A percentile compares a stretch with the other conserved stretches of the same genome.
Evolutionary conservation across 1,140 invertebrate genomes (phyloP).

Genomic region (Papilio polytes): DNA sequence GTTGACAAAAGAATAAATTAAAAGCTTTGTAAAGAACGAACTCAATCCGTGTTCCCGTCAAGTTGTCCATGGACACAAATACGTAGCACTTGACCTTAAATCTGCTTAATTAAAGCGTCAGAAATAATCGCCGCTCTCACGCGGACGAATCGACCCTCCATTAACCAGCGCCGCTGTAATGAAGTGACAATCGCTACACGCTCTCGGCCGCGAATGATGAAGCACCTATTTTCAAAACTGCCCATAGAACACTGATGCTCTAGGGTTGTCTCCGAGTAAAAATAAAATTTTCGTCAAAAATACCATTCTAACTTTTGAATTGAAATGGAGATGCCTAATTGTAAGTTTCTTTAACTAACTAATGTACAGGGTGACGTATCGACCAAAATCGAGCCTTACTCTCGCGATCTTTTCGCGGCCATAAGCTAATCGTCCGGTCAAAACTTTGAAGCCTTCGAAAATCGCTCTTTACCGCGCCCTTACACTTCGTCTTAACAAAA

Average conservation of each 20-base stretch:
- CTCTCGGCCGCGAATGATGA: constrained; percentile 48
- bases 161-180: constrained; percentile 50
- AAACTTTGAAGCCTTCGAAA: too few species aligned
- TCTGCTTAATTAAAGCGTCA: constrained; percentile 62
- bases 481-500: not conserved
- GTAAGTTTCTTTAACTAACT: not conserved
- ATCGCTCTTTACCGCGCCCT: not conserved
- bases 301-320: not conserved
- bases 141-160: constrained; percentile 42
- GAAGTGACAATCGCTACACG: constrained; percentile 66
- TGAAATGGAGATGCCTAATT: not conserved
- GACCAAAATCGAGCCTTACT: not conserved
- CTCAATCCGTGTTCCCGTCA: not conserved
- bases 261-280: constrained; percentile 24
- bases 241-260: constrained; percentile 28
- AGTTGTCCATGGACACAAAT: constrained; percentile 29
- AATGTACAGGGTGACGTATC: too few species aligned
- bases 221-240: constrained; percentile 46
- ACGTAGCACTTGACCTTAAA: constrained; percentile 57
- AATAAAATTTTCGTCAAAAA: not conserved
- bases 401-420: not conserved
- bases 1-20: constrained; percentile 2
- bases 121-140: constrained; percentile 58
- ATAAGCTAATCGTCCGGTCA: too few species aligned
- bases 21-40: not conserved